Evolutionary conservation across 2,113 vertebrate species (phyloP), one percentile per base, ranked within the genome.

Genomic region (Amazona guildingii): DNA sequence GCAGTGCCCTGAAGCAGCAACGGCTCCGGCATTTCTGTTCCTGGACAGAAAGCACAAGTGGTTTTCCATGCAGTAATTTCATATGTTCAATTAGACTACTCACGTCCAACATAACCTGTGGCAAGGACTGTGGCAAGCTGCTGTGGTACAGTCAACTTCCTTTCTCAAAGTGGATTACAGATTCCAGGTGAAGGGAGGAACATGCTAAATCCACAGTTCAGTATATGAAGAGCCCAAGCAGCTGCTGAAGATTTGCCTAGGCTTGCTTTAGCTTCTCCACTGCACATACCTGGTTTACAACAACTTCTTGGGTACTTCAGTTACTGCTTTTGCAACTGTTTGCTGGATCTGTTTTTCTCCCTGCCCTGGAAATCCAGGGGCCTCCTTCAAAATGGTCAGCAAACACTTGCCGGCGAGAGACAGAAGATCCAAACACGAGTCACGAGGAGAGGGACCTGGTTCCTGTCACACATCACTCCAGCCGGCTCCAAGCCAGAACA

Each of bases 131-230:
- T n/a, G 52, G 67, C 12, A 57, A 83, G 43, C 13, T 73, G 73
- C 54, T 80, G 63, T 2, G 17, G 61, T 13, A 51, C 49, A 70
- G 37, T 16, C 29, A 66, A 63, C 54, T 88, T 84, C 55, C 73
- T 59, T 43, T 79, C 74, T 81, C 62, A 51, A 82, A 59, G 29
- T 11, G 59, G 39, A 27, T 55, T 90, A 72, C 33, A 57, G 44
- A 87, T 66, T 46, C 55, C 90, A 91, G 84, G 59, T 73, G 28
- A 87, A 87, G 84, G 37, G 63, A 87, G 76, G 70, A 96, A 92
- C 29, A 23, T 4, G 21, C 55, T 64, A 91, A 89, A 94, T 29
- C 41, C 75, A n/a, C 6, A 61, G 49, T 16, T 17, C 4, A 6
- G 73, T 33, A 25, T 55, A 37, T 3, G 68, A 70, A 72, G 25